Evolutionary conservation across 2,797 vertebrate species (phyloP).

Genomic region (Paguma larvata): DNA sequence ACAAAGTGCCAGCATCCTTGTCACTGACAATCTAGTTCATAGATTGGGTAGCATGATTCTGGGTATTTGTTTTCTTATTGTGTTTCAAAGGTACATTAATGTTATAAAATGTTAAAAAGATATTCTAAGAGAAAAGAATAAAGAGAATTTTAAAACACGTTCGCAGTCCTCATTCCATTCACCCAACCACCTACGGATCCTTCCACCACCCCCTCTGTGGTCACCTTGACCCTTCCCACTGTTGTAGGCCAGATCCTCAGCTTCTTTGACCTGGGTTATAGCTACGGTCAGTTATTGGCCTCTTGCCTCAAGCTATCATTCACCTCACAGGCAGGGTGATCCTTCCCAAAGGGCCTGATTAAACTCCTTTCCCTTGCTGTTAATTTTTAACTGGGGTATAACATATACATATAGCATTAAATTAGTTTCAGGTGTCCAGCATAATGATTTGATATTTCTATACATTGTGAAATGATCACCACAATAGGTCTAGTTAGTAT

Average conservation of each 20-base stretch:
- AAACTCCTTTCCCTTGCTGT: neutral
- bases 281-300: no score
- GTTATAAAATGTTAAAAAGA: neutral
- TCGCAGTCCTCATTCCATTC: neutral
- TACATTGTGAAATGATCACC: neutral
- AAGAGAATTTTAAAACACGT: neutral
- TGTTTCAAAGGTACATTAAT: neutral
- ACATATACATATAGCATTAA: neutral
- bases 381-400: neutral
- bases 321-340: neutral
- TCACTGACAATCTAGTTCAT: neutral
- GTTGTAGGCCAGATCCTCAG: neutral
- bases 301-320: neutral
- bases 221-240: neutral
- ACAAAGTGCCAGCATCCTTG: neutral
- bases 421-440: neutral
- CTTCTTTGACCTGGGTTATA: neutral
- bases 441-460: neutral
- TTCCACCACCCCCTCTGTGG: neutral
- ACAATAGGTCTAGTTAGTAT: neutral
- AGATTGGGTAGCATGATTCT: neutral
- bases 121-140: neutral
- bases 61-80: neutral
- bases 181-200: no score
- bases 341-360: neutral